Evolutionary conservation across 2,888 invertebrate genomes (phyloP), one percentile per base, ranked within the genome.

Genomic region (Synergus umbraculus): DNA sequence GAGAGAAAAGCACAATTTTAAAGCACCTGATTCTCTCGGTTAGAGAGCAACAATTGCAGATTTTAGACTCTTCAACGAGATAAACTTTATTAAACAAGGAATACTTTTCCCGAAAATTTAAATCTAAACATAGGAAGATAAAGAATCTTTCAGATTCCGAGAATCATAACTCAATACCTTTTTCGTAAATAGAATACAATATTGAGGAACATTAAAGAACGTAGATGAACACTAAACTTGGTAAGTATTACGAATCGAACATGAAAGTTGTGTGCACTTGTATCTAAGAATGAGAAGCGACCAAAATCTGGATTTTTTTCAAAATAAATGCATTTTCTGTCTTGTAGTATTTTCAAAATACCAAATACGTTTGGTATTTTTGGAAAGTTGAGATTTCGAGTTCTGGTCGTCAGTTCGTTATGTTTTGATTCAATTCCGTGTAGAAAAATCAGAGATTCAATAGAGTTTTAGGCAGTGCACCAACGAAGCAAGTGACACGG

Each of bases 381-480:
- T 0, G 60, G 22, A 63, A 29, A 10, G 13, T 63, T 63, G 60
- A 63, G 13, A 4, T 63, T 66, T n/a, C 12, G 18, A 73, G 10
- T 73, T 69, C n/a, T 73, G 54, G 22, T 73, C 13, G 22, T 18
- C 49, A 29, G 15, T 9, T 69, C 29, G 2, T 49, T 73, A 18
- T 29, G 2, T 49, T 37, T 49, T 22, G 29, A 73, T 37, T 41
- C 29, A 5, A 41, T 15, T 37, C 12, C 54, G 9, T 29, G 73
- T 54, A 41, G 4, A 49, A 63, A 63, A 54, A 46, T 69, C 60
- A 49, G 9, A 73, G 37, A 60, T 60, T 29, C 41, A n/a, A 66
- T 29, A n/a, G 76, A 79, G 73, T 64, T 77, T 73, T 44, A 54
- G 54, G 73, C 73, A 54, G 54, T 73, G 73, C 54, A 73, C 37